Evolutionary conservation across 2,113 vertebrate species (phyloP), one percentile per base, ranked within the genome.

Genomic region (Cyprinodon brontotheroides): DNA sequence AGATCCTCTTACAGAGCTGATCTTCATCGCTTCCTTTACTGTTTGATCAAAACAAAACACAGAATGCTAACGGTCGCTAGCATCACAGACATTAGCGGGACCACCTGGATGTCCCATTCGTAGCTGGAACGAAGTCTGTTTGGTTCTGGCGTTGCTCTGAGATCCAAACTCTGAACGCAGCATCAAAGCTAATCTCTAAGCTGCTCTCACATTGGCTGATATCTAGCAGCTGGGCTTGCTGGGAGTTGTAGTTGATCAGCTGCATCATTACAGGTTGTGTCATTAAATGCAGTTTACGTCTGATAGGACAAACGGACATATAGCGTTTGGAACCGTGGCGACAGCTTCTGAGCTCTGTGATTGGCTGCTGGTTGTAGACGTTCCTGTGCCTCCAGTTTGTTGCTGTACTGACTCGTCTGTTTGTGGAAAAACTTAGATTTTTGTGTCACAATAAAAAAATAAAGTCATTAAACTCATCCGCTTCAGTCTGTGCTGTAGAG

Each of bases 331-430:
- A 50, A 80, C 84, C 53, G 13, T 57, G 63, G 75, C 22, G 4
- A 74, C 20, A 9, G 70, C 75, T 70, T 63, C 50, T 69, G 61
- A 43, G 72, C 73, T 75, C 65, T 81, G 82, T 89, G 70, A 82
- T 78, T 79, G 80, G 73, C 76, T 38, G 2, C 43, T 72, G 71
- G 70, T 45, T 47, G 38, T 65, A 6, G 70, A 80, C 82, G 72
- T 87, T 83, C 41, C 5, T 82, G 85, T 88, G 57, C 53, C 50
- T 81, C 45, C 68, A 71, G 82, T 80, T 84, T 65, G 59, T 81
- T 41, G 74, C 43, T 67, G 68, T 73, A 62, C 70, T 57, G 65
- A 68, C 48, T 72, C 15, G 43, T 80, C 41, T 66, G 75, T 81
- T 57, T 81, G 83, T 78, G 57, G 62, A 71, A 12, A 78, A 74